Conservation (phyloP, 2,113 vertebrate genomes). For the Coreoperca whiteheadi region DNA sequence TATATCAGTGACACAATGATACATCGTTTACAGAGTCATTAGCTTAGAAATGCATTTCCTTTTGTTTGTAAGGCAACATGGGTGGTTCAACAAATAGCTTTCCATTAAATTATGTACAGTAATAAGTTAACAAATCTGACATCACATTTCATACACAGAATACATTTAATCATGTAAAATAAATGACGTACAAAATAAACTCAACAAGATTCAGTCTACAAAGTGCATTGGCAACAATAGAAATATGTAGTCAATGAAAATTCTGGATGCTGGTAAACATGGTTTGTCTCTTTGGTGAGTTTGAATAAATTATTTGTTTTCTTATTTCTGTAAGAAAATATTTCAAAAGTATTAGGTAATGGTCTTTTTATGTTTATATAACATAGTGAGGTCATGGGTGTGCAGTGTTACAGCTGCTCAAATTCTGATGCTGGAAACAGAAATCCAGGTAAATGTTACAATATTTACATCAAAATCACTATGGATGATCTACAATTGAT, state of each 20-base stretch:
- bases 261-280: constrained; percentile 54
- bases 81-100: constrained; percentile 54
- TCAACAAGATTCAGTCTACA: constrained; percentile 31
- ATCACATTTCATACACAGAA: constrained; percentile 20
- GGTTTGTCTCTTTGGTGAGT: constrained; percentile 73
- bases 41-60: constrained; percentile 45
- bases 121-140: constrained; percentile 44
- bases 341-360: constrained; percentile 12
- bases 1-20: constrained; percentile 53
- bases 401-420: not conserved
- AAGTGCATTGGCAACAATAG: constrained; percentile 47
- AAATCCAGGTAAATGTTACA: not conserved
- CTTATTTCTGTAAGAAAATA: constrained; percentile 39
- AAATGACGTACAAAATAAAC: constrained; percentile 47
- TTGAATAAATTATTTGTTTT: constrained; percentile 38
- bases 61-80: constrained; percentile 78
- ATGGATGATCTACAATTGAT: constrained; percentile 11
- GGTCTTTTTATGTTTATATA: not conserved
- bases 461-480: constrained; percentile 51
- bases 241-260: constrained; percentile 41
- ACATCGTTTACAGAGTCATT: constrained; percentile 57
- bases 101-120: constrained; percentile 38
- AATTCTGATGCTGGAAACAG: constrained; percentile 6
- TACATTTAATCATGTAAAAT: constrained; percentile 47
- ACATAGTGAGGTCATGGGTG: not conserved